Conservation (phyloP, 2,888 invertebrate species). For the Caenorhabditis virilis region DNA sequence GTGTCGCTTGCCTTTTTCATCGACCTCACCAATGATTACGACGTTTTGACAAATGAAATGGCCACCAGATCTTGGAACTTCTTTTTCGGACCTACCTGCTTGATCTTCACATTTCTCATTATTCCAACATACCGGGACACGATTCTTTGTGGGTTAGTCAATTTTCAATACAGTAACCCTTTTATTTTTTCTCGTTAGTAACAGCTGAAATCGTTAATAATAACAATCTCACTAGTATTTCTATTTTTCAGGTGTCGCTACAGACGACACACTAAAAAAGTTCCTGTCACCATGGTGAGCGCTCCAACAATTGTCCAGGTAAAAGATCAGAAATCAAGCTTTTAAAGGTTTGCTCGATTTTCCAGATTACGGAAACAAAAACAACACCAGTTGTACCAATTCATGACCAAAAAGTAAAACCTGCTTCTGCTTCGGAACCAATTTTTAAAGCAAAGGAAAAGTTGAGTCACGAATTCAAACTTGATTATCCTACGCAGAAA, state of each 20-base stretch:
- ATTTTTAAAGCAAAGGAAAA: too few relatives aligned
- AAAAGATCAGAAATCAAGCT: constrained; percentile 9
- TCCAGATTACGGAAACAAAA: constrained; percentile 17
- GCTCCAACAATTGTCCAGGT: constrained; percentile 11
- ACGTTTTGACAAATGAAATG: constrained; percentile 33
- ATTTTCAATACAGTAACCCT: too few relatives aligned
- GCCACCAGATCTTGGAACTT: constrained; percentile 36
- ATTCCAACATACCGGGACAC: constrained; percentile 40
- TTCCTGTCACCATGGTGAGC: neutral
- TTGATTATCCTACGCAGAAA: constrained; percentile 20
- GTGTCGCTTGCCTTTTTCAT: constrained; percentile 35
- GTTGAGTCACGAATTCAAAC: too few relatives aligned
- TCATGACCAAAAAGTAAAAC: neutral
- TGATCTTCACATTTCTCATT: constrained; percentile 36
- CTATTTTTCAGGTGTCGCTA: constrained; percentile 30
- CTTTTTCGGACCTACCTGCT: constrained; percentile 30
- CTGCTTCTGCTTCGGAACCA: too few relatives aligned
- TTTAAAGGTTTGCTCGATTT: neutral
- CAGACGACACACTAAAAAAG: constrained; percentile 22
- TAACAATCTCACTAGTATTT: neutral
- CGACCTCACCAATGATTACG: constrained; percentile 19
- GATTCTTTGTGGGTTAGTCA: constrained; percentile 34
- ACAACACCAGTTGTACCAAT: constrained; percentile 16
- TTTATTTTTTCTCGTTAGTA: too few relatives aligned
- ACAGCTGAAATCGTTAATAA: neutral